These are phyloP conservation scores for Onychomys arenicola DNA, from an alignment of 2,797 vertebrate genomes.

Conservation along the genomic window DNA sequence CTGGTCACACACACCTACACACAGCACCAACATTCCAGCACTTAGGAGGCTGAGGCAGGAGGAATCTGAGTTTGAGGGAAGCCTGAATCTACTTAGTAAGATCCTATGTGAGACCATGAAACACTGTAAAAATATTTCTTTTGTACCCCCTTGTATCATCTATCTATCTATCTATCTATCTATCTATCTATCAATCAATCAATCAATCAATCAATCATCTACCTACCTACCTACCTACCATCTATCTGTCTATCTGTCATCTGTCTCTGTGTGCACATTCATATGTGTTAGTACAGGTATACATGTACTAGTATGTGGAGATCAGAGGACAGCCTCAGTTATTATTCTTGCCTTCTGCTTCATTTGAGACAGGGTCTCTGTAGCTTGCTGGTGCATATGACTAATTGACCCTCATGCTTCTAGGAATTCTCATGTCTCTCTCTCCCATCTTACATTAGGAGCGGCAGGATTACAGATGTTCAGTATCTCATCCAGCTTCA, in stretches of 20 bases:
- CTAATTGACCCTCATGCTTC: not conserved
- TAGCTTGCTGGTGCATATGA: not conserved
- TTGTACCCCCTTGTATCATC: not conserved
- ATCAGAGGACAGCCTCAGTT: too few species aligned
- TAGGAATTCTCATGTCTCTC: not conserved
- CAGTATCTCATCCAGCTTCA: not conserved
- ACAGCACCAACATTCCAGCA: not conserved
- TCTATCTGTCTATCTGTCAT: not conserved
- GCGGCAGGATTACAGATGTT: not conserved
- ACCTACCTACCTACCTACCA: not conserved
- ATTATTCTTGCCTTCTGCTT: not conserved
- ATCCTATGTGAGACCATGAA: not conserved
- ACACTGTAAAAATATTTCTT: not conserved
- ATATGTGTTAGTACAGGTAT: not conserved
- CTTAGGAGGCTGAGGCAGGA: not conserved
- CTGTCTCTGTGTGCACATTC: not conserved
- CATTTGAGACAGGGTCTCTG: not conserved
- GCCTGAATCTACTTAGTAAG: not conserved
- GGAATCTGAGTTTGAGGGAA: not conserved
- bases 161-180: not conserved
- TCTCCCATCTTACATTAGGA: not conserved
- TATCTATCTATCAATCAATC: not conserved
- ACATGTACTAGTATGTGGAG: not conserved
- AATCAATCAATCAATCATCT: too few species aligned
- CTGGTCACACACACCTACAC: not conserved